phyloP scores from a whole-genome alignment of 2,797 vertebrate genomes.

The Holocentrus rufus region DNA sequence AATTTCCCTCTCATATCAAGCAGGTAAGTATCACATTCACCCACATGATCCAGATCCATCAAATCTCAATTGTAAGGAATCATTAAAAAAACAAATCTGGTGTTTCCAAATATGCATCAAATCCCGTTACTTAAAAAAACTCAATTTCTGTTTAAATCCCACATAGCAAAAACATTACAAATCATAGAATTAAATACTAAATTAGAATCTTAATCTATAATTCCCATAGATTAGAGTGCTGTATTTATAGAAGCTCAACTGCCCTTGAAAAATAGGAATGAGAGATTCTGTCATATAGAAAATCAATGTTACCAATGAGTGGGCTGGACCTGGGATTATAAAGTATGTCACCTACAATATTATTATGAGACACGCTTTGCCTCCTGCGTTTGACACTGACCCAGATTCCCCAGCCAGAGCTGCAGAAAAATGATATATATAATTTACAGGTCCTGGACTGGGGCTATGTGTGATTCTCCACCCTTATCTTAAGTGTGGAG shows the following conservation, averaged over 20 bases:
- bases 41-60: constrained; percentile 39
- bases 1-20: no score
- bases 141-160: constrained; percentile 38
- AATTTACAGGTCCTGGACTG: constrained; percentile 66
- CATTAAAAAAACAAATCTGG: neutral
- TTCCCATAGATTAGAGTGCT: constrained; percentile 64
- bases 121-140: constrained; percentile 19
- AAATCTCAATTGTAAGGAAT: constrained; percentile 53
- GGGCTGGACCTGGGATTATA: constrained; percentile 55
- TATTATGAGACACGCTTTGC: constrained; percentile 42
- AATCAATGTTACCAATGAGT: constrained; percentile 40
- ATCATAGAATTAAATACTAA: constrained; percentile 31
- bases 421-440: constrained; percentile 63
- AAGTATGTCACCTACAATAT: constrained; percentile 45
- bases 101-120: constrained; percentile 30
- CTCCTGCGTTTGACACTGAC: constrained; percentile 57
- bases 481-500: constrained; percentile 29
- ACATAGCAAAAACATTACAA: constrained; percentile 3
- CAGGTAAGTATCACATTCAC: neutral
- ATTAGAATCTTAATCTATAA: constrained; percentile 50
- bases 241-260: constrained; percentile 52
- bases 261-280: constrained; percentile 22
- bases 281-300: constrained; percentile 41
- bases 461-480: constrained; percentile 36
- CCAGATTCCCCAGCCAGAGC: constrained; percentile 69